Conservation (phyloP, 1,140 invertebrate species). For the Ylistrum balloti region DNA sequence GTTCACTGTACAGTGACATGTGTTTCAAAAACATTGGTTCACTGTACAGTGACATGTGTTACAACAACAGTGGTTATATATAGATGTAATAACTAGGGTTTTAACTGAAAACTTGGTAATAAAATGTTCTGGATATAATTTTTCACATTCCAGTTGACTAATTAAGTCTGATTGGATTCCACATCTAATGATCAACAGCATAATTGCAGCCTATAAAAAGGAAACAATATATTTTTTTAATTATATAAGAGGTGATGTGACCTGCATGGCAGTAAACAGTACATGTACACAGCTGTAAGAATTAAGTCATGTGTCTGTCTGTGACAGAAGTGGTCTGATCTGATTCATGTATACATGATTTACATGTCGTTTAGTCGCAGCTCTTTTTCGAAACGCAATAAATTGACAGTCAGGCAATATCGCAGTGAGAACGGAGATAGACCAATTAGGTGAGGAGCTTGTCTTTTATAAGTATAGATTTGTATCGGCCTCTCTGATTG, state of each 20-base stretch:
- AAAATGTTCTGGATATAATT: too few species aligned
- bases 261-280: background rate
- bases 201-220: background rate
- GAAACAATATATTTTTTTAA: background rate
- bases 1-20: too few species aligned
- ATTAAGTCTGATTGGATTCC: too few species aligned
- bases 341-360: background rate
- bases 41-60: too few species aligned
- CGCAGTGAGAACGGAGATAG: background rate
- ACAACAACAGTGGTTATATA: too few species aligned
- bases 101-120: too few species aligned
- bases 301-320: background rate
- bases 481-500: constrained; percentile 21
- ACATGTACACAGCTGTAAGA: background rate
- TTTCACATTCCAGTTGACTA: too few species aligned
- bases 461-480: constrained; percentile 30
- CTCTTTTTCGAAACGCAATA: background rate
- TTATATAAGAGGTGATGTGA: background rate
- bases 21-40: too few species aligned
- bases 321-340: background rate
- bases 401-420: constrained; percentile 38
- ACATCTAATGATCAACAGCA: too few species aligned
- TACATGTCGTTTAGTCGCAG: background rate
- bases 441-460: background rate
- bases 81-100: too few species aligned